Evolutionary conservation across 92 coral and sea anemone genomes (phyloP).

Genomic region (Pocillopora grandis): DNA sequence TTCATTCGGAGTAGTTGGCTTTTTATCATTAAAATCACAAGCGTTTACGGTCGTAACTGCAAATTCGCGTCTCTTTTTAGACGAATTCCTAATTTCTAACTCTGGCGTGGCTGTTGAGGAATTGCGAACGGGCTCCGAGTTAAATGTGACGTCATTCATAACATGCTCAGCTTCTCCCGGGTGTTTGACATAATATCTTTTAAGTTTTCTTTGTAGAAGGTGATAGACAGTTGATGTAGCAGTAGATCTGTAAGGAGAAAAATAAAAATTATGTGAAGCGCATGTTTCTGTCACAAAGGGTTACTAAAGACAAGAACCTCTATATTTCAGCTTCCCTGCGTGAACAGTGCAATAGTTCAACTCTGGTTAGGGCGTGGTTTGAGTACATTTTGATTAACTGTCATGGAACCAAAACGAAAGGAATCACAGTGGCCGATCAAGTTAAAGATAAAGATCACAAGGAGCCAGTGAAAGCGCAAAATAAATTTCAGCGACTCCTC

Average conservation of each 20-base stretch:
- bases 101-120: conserved; percentile 2
- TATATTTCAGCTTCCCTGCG: too few species aligned
- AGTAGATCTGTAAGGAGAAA: conserved; percentile 54
- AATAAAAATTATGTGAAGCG: too few species aligned
- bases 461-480: not conserved
- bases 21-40: conserved; percentile 29
- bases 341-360: too few species aligned
- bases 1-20: not conserved
- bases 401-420: too few species aligned
- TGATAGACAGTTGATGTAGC: conserved; percentile 80
- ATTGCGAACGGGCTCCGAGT: conserved; percentile 1
- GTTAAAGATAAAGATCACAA: not conserved
- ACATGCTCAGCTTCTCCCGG: conserved; percentile 34
- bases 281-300: too few species aligned
- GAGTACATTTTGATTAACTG: too few species aligned
- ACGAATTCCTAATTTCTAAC: not conserved
- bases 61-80: conserved; percentile 14
- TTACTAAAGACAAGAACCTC: too few species aligned
- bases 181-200: conserved; percentile 59
- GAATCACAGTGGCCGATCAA: too few species aligned
- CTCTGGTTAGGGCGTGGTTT: too few species aligned
- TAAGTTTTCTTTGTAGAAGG: conserved; percentile 62
- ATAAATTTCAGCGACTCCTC: too few species aligned
- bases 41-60: conserved; percentile 14
- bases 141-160: conserved; percentile 1